phyloP scores from a whole-genome alignment of 2,888 invertebrate genomes.

The Synanthedon myopaeformis region DNA sequence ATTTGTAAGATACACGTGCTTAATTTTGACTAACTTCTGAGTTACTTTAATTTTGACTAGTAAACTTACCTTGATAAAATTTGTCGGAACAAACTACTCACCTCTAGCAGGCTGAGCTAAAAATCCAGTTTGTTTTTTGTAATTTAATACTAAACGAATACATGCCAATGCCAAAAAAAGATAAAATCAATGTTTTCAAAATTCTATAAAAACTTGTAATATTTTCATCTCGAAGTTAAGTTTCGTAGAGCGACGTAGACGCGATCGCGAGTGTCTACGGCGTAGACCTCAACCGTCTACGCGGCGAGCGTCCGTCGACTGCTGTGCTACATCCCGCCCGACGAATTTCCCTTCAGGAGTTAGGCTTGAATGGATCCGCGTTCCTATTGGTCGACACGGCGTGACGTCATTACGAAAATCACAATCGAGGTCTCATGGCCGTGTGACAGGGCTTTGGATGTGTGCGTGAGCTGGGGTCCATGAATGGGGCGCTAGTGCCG shows the following conservation, averaged over 20 bases:
- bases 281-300: constrained; percentile 19
- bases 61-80: background rate
- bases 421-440: constrained; percentile 64
- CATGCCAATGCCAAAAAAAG: constrained; percentile 2
- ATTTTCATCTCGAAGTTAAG: background rate
- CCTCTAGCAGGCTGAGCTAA: background rate
- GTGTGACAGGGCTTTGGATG: constrained; percentile 21
- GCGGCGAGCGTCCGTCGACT: constrained; percentile 54
- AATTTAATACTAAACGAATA: background rate
- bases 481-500: constrained; percentile 53
- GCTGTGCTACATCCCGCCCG: constrained; percentile 38
- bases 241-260: background rate
- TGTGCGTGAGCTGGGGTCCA: constrained; percentile 36
- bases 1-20: background rate
- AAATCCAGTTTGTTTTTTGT: background rate
- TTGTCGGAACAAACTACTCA: background rate
- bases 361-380: constrained; percentile 76
- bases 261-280: constrained; percentile 12
- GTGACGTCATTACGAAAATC: constrained; percentile 80
- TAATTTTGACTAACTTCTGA: background rate
- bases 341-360: constrained; percentile 71
- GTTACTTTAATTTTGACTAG: background rate
- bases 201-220: background rate
- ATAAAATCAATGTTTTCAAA: background rate
- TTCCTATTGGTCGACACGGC: constrained; percentile 68